phyloP scores from a whole-genome alignment of 1,140 invertebrate species.

The Bicyclus anynana region DNA sequence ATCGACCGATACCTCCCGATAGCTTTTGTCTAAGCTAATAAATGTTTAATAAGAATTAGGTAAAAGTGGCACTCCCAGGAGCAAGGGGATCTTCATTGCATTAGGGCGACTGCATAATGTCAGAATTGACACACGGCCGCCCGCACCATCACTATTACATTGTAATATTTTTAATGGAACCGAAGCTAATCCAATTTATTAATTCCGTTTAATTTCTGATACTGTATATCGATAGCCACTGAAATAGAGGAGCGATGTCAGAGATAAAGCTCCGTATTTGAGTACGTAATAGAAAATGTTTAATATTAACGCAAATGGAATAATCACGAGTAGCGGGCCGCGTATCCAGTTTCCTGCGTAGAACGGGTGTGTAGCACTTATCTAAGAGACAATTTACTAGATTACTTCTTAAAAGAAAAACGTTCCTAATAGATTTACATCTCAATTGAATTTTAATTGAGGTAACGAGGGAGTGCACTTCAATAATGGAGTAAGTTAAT shows the following conservation, averaged over 20 bases:
- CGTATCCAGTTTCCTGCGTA: slow-evolving; percentile 18
- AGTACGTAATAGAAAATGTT: slow-evolving; percentile 13
- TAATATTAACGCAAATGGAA: slow-evolving; percentile 15
- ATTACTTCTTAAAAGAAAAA: slow-evolving; percentile 59
- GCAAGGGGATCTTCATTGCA: slow-evolving; percentile 55
- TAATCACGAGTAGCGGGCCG: slow-evolving; percentile 9
- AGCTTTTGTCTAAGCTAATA: slow-evolving; percentile 71
- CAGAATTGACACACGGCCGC: slow-evolving; percentile 45
- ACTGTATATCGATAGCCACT: slow-evolving; percentile 10
- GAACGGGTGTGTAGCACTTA: slow-evolving; percentile 31
- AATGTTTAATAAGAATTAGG: slow-evolving; percentile 76
- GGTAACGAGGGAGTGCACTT: slow-evolving; percentile 49
- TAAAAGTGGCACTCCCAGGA: slow-evolving; percentile 60
- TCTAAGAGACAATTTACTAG: slow-evolving; percentile 51
- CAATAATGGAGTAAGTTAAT: slow-evolving; percentile 72
- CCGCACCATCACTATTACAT: slow-evolving; percentile 27
- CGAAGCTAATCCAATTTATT: slow-evolving; percentile 30
- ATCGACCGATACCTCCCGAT: slow-evolving; percentile 56
- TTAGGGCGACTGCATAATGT: slow-evolving; percentile 68
- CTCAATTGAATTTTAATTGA: slow-evolving; percentile 26
- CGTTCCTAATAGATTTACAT: slow-evolving; percentile 49
- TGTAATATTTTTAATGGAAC: slow-evolving; percentile 42
- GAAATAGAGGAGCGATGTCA: slow-evolving; percentile 8
- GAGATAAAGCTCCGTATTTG: slow-evolving; percentile 9
- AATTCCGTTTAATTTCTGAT: slow-evolving; percentile 17